A percentile compares a stretch with the other conserved stretches of the same genome.
Evolutionary conservation across 2,797 vertebrate genomes (phyloP).

Genomic region (Takifugu rubripes): DNA sequence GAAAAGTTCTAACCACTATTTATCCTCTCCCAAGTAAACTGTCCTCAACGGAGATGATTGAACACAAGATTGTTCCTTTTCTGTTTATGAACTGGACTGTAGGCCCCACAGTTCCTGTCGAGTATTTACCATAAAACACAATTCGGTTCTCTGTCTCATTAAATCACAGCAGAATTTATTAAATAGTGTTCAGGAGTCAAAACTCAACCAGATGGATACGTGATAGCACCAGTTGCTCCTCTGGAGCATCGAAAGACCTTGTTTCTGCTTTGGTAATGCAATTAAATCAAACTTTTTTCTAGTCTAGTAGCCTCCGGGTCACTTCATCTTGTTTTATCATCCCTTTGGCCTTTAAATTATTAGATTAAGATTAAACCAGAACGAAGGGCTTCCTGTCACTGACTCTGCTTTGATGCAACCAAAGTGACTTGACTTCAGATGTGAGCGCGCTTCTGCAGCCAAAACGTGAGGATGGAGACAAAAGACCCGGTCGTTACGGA

Average conservation of each 20-base stretch:
- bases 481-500: constrained; percentile 34
- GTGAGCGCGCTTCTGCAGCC: constrained; percentile 28
- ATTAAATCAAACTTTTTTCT: no score
- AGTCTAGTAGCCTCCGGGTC: no score
- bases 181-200: no score
- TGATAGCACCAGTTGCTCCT: background rate
- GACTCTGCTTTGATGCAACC: background rate
- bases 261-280: no score
- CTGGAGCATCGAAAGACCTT: background rate
- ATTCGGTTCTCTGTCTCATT: no score
- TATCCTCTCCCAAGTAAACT: constrained; percentile 42
- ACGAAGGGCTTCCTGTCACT: no score
- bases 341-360: no score
- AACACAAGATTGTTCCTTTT: constrained; percentile 2
- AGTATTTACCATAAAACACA: no score
- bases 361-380: no score
- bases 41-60: constrained; percentile 16
- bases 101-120: background rate
- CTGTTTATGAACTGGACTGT: constrained; percentile 2
- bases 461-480: constrained; percentile 38
- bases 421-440: constrained; percentile 6
- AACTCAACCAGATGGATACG: no score
- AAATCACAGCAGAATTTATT: no score
- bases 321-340: no score
- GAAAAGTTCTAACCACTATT: constrained; percentile 42